Evolutionary conservation across 2,113 vertebrate species (phyloP).

Genomic region (Saguinus midas): DNA sequence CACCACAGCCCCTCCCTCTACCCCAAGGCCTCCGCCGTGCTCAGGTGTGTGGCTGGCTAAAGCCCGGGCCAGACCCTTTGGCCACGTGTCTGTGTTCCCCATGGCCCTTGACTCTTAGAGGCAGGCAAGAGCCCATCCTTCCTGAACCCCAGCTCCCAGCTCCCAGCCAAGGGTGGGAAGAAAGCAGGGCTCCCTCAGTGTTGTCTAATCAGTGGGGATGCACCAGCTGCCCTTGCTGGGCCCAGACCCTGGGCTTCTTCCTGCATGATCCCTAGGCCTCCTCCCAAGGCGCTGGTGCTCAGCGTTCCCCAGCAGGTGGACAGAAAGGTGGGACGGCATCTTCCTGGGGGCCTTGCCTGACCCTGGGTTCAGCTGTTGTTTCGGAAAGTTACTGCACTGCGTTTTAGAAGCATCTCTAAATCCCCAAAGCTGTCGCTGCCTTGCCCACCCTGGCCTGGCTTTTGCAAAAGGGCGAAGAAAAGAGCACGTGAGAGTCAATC

Average conservation of each 20-base stretch:
- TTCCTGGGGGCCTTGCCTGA: not conserved
- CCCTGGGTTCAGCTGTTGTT: not conserved
- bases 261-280: accelerated
- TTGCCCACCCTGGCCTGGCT: accelerated
- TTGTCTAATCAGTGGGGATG: accelerated
- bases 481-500: accelerated
- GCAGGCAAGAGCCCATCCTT: too few relatives aligned
- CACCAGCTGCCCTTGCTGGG: accelerated
- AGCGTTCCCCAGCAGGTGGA: accelerated
- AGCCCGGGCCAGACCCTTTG: not conserved
- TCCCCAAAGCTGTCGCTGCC: accelerated
- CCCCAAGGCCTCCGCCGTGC: accelerated
- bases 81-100: not conserved
- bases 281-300: too few relatives aligned
- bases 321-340: not conserved
- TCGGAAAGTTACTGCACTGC: not conserved
- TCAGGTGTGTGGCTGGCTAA: not conserved
- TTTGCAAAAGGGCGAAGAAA: not conserved
- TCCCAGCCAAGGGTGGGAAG: not conserved
- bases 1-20: accelerated
- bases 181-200: accelerated
- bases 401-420: not conserved
- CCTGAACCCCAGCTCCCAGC: not conserved
- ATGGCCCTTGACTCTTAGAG: accelerated
- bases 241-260: not conserved